These are phyloP conservation scores for Cheilosia pagana DNA, from an alignment of 2,888 invertebrate genomes.

Conservation along the genomic window DNA sequence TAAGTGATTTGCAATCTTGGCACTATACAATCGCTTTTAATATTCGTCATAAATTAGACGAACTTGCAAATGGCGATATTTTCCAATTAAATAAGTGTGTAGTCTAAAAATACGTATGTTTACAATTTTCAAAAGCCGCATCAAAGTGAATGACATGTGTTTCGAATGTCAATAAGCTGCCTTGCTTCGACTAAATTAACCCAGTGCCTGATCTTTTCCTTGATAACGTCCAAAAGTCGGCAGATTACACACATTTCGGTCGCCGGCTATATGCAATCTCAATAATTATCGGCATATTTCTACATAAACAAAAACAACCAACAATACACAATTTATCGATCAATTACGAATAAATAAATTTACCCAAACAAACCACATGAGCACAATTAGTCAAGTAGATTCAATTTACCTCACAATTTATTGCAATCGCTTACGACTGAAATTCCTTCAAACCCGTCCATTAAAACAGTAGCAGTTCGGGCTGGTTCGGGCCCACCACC, in stretches of 20 bases:
- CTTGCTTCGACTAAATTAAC: no score
- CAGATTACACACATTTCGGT: neutral
- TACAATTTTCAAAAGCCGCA: no score
- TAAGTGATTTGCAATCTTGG: no score
- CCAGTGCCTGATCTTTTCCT: no score
- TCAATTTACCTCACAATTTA: conserved; percentile 24
- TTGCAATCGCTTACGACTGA: conserved; percentile 4
- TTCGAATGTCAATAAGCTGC: no score
- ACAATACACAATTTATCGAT: conserved; percentile 4
- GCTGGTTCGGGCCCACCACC: neutral
- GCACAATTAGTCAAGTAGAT: conserved; percentile 66
- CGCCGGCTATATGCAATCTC: conserved; percentile 1
- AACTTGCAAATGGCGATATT: no score
- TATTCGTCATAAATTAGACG: no score
- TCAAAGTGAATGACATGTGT: no score
- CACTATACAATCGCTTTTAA: no score
- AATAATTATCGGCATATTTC: conserved; percentile 4
- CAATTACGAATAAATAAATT: conserved; percentile 29
- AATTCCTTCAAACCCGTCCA: conserved; percentile 5
- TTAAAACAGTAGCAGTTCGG: neutral
- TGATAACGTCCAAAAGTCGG: neutral
- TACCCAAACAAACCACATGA: conserved; percentile 25
- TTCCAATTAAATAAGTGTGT: no score
- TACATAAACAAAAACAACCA: neutral
- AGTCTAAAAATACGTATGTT: no score